These are phyloP conservation scores for Drosophila glabriapex DNA, from an alignment of 2,888 invertebrate species.

Conservation along the genomic window DNA sequence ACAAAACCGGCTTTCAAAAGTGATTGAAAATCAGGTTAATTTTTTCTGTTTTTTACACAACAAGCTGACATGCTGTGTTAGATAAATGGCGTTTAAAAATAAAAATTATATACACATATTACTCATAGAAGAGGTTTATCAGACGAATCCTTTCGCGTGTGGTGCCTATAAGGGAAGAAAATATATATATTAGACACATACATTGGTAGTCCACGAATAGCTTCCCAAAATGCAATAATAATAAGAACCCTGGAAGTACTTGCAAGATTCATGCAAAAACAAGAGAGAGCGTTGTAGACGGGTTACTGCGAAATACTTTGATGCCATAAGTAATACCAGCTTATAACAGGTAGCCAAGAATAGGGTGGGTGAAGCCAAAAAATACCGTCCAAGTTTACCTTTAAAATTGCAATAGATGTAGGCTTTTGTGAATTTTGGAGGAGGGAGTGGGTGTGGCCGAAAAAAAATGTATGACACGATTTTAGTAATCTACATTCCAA, in stretches of 20 bases:
- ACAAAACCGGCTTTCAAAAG: slow-evolving; percentile 1
- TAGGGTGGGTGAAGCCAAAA: background rate
- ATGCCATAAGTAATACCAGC: background rate
- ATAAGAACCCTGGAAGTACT: background rate
- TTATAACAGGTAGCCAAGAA: background rate
- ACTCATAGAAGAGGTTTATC: background rate
- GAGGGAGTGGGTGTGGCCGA: no score
- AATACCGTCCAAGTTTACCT: background rate
- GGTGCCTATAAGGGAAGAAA: background rate
- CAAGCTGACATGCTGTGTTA: background rate
- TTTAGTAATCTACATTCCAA: no score
- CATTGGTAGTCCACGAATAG: background rate
- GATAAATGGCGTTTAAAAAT: background rate
- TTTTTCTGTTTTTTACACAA: background rate
- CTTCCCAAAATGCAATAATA: background rate
- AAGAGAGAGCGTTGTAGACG: background rate
- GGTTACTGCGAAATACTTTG: background rate
- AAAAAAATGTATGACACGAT: no score
- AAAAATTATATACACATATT: background rate
- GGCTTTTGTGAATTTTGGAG: background rate
- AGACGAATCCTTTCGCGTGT: background rate
- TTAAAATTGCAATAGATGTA: no score
- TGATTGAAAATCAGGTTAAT: background rate
- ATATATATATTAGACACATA: background rate
- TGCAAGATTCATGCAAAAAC: background rate